Percentiles rank a stretch among this genome's conserved stretches.
Conservation (phyloP, 1,140 invertebrate species). For the Conus betulinus region DNA sequence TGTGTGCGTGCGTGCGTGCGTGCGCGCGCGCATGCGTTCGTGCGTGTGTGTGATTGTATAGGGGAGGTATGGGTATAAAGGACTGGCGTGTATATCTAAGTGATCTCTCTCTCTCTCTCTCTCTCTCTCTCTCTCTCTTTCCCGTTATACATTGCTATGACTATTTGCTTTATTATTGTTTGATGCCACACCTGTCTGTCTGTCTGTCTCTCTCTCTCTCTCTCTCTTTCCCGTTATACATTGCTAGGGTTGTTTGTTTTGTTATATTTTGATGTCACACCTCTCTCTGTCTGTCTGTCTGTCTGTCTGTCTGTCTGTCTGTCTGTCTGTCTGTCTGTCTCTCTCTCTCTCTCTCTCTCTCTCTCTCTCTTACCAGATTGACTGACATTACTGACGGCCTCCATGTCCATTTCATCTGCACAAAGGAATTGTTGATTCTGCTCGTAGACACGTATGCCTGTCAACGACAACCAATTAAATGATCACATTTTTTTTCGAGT, state of each 20-base stretch:
- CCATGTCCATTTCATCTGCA: slow-evolving; percentile 42
- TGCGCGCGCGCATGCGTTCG: too few species aligned
- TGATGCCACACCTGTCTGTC: background rate
- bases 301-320: background rate
- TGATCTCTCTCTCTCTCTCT: background rate
- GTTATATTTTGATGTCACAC: too few species aligned
- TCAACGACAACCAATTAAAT: background rate
- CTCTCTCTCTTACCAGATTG: slow-evolving; percentile 21
- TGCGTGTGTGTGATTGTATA: too few species aligned
- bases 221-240: background rate
- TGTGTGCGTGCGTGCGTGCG: too few species aligned
- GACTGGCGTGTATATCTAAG: too few species aligned
- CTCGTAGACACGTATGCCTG: slow-evolving; percentile 47
- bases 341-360: background rate
- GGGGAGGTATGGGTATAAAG: too few species aligned
- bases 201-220: too few species aligned
- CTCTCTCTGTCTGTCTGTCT: background rate
- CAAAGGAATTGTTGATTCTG: slow-evolving; percentile 45
- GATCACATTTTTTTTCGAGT: too few species aligned
- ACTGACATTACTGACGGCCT: background rate
- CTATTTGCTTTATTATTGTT: too few species aligned
- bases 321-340: background rate
- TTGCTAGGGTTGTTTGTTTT: too few species aligned
- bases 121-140: too few species aligned
- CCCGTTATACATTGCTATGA: too few species aligned